phyloP scores from a whole-genome alignment of 2,888 invertebrate species.

The Acleris literana region DNA sequence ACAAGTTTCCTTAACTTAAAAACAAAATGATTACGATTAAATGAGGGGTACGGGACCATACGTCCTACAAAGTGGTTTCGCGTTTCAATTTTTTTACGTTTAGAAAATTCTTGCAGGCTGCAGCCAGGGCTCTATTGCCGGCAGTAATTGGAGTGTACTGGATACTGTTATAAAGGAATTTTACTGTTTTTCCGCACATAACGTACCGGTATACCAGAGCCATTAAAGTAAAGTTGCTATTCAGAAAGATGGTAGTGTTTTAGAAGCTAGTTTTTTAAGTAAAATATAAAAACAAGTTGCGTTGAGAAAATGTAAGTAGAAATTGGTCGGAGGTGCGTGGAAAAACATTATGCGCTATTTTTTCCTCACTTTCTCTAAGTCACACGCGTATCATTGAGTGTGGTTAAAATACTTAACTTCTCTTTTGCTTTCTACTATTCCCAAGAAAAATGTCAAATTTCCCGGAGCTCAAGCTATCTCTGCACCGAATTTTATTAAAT shows the following conservation, averaged over 20 bases:
- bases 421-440: neutral
- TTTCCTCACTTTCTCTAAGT: no score
- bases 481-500: no score
- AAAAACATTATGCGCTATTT: no score
- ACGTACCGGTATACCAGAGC: conserved; percentile 3
- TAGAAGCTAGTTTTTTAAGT: neutral
- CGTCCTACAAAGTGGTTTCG: neutral
- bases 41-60: conserved; percentile 17
- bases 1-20: no score
- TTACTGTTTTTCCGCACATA: conserved; percentile 48
- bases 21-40: neutral
- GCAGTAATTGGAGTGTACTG: conserved; percentile 59
- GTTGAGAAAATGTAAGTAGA: no score
- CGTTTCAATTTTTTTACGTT: conserved; percentile 43
- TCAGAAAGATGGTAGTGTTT: neutral
- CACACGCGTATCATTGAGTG: no score
- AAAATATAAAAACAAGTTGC: neutral
- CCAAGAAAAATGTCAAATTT: neutral
- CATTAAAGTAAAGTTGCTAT: conserved; percentile 18
- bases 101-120: conserved; percentile 46
- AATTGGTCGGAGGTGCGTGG: no score
- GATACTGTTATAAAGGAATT: conserved; percentile 54
- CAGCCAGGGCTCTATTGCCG: conserved; percentile 52
- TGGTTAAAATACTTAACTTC: neutral
- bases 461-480: no score